Base-by-base conservation (phyloP, 1,140 invertebrate genomes). In the Aricia agestis region DNA sequence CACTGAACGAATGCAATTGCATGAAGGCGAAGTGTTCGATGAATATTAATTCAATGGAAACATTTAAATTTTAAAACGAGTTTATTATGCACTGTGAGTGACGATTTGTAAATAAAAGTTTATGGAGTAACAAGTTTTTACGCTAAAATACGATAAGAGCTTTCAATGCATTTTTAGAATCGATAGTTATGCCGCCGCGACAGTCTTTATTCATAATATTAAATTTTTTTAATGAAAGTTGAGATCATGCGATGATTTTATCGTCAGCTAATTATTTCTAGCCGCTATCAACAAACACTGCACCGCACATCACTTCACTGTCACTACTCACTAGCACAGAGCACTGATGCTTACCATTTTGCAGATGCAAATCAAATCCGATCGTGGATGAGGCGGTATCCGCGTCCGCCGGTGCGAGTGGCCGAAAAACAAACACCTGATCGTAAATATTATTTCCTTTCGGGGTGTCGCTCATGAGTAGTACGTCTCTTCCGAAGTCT, bases 281-380 rank as follows among this genome's bases (percentile, higher is more conserved):
- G 18, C 19, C 59, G 19, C 17, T 63, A 42, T 15, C 61, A 18
- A 69, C 68, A 69, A 69, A 32, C 72, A 71, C 66, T 52, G 17
- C 71, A 72, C 72, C 72, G 41, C 75, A 82, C 80, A 80, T 75
- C 82, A 86, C 80, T 79, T 75, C 87, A 88, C 85, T 78, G 73
- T 77, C 87, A 89, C 86, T 80, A n/a, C n/a, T n/a, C n/a, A n/a
- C n/a, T n/a, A n/a, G n/a, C n/a, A n/a, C n/a, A n/a, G n/a, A 71
- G 65, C 84, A 83, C 83, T 81, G 78, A 66, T 81, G 76, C 87
- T 90, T 90, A 90, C 87, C 87, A 90, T 90, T 87, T 83, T 69
- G 76, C 63, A 72, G 73, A 72, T 75, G 59, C n/a, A 17, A 3
- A 42, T 70, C 59, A 36, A 70, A 70, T 70, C 67, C 59, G 68